These are phyloP conservation scores for Oreocharis arfaki DNA, from an alignment of 2,113 vertebrate species.

Conservation along the genomic window DNA sequence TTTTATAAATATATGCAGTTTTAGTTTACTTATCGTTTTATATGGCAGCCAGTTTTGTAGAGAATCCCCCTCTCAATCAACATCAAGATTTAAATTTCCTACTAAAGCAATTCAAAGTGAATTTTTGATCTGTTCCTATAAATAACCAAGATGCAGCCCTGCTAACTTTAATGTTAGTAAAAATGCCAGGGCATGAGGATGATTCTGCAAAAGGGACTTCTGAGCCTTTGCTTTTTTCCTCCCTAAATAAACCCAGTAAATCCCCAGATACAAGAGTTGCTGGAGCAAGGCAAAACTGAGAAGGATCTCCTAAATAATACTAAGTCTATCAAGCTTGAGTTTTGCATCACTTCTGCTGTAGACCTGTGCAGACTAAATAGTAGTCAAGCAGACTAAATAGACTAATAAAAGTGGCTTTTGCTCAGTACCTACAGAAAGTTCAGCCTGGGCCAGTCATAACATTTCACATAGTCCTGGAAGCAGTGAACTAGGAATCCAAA, in stretches of 20 bases:
- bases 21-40: not conserved
- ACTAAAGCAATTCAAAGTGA: not conserved
- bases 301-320: not conserved
- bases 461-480: not conserved
- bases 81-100: not conserved
- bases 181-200: not conserved
- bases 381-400: not conserved
- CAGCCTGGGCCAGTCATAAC: not conserved
- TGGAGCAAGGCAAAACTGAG: not conserved
- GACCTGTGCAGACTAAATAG: too few relatives aligned
- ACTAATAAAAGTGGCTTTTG: not conserved
- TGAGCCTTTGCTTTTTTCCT: not conserved
- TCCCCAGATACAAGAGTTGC: not conserved
- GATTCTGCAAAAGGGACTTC: not conserved
- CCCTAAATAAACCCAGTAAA: not conserved
- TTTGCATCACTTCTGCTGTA: not conserved
- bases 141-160: not conserved
- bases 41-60: not conserved
- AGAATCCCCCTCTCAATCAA: not conserved
- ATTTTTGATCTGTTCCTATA: not conserved
- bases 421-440: not conserved
- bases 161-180: not conserved
- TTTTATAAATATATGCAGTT: not conserved
- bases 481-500: not conserved
- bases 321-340: not conserved